Percentiles rank a stretch among this genome's conserved stretches.
These are phyloP conservation scores for Acrocephalus arundinaceus DNA, from an alignment of 2,113 vertebrate genomes.

Conservation along the genomic window DNA sequence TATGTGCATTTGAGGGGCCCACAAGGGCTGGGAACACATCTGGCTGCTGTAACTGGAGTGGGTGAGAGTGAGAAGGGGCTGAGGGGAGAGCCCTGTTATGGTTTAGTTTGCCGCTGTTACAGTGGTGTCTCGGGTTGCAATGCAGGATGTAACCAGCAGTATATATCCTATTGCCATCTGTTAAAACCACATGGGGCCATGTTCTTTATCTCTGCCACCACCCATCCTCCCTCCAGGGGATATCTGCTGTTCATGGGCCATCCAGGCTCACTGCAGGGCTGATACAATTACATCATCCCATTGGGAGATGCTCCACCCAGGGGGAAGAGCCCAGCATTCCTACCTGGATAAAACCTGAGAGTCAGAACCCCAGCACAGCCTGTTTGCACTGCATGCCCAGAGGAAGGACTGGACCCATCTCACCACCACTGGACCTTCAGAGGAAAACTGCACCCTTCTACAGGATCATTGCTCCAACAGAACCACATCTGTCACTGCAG, in stretches of 20 bases:
- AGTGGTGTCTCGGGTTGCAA: background rate
- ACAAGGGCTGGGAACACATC: accelerated
- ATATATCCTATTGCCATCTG: background rate
- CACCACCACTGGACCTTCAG: background rate
- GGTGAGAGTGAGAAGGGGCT: background rate
- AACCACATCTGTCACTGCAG: background rate
- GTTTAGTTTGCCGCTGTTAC: background rate
- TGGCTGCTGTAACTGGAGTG: background rate
- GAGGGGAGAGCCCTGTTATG: accelerated
- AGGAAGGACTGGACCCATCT: background rate
- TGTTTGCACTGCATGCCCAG: background rate
- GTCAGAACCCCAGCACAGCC: too few species aligned
- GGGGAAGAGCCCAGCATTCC: too few species aligned
- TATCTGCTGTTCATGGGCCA: too few species aligned
- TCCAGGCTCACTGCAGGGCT: too few species aligned
- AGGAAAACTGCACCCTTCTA: background rate
- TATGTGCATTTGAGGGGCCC: background rate
- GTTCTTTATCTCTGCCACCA: background rate
- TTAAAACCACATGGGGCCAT: background rate
- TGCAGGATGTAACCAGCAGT: background rate
- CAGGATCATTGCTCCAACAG: background rate
- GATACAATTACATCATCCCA: too few species aligned
- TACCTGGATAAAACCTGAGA: too few species aligned
- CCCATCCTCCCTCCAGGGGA: too few species aligned
- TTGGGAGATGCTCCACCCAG: too few species aligned